These are phyloP conservation scores for Sciurus vulgaris DNA, from an alignment of 2,797 vertebrate genomes.

Conservation along the genomic window DNA sequence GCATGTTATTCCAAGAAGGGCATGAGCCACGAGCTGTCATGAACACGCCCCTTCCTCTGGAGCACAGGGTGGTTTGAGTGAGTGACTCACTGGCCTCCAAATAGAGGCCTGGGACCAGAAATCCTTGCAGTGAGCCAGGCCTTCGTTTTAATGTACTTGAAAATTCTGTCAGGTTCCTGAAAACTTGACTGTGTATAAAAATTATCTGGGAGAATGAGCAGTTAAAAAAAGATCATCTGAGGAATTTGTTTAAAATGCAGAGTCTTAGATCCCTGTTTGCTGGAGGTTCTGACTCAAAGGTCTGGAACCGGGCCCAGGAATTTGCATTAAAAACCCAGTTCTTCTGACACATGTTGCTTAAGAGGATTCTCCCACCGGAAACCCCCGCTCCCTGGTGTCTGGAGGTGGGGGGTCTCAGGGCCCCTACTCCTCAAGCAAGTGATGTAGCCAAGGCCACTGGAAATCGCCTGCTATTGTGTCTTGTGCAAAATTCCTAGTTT, in stretches of 20 bases:
- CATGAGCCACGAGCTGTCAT: not conserved
- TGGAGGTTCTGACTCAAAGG: slow-evolving; percentile 11
- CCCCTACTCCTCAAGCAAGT: not conserved
- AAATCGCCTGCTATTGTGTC: not conserved
- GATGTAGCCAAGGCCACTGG: not conserved
- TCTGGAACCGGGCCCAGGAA: slow-evolving; percentile 26
- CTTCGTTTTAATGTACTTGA: slow-evolving; percentile 40
- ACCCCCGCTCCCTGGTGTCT: not conserved
- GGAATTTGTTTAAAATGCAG: slow-evolving; percentile 43
- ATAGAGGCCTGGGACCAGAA: not conserved
- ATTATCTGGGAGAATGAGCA: slow-evolving; percentile 47
- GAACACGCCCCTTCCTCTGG: not conserved
- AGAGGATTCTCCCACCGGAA: not conserved
- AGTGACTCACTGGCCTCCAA: slow-evolving; percentile 27
- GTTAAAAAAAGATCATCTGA: not conserved
- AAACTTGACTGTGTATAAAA: slow-evolving; percentile 39
- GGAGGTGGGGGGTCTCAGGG: too few species aligned
- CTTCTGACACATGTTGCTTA: not conserved
- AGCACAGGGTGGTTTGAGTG: not conserved
- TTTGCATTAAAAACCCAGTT: slow-evolving; percentile 16
- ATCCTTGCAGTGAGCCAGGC: not conserved
- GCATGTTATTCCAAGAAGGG: not conserved
- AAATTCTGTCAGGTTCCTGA: slow-evolving; percentile 48
- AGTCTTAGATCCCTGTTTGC: slow-evolving; percentile 26
- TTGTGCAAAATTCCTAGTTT: not conserved